These are phyloP conservation scores for Lytechinus variegatus DNA, from an alignment of 35 echinoderm and acorn worm species.

Conservation along the genomic window DNA sequence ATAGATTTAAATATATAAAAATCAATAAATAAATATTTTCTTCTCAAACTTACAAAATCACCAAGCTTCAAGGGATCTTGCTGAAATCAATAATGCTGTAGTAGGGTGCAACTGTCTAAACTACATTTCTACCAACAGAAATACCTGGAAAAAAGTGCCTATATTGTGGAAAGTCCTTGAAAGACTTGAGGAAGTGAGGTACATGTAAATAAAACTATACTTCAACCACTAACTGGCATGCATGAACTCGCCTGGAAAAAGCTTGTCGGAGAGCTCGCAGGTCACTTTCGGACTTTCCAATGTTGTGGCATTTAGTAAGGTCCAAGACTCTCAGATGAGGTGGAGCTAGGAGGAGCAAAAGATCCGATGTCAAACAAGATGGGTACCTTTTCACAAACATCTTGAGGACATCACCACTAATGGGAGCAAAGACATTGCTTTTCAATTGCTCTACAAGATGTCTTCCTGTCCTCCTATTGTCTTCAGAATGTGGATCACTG, in stretches of 20 bases:
- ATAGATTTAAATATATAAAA: too few species aligned
- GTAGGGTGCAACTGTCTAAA: too few species aligned
- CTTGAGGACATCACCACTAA: conserved; percentile 63
- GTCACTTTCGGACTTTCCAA: neutral
- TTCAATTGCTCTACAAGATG: conserved; percentile 53
- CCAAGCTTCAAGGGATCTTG: too few species aligned
- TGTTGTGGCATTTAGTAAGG: conserved; percentile 58
- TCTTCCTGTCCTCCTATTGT: conserved; percentile 58
- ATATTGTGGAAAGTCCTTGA: neutral
- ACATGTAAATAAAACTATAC: neutral
- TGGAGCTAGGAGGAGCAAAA: conserved; percentile 67
- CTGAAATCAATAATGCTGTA: too few species aligned
- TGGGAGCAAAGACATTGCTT: conserved; percentile 56
- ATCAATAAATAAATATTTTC: too few species aligned
- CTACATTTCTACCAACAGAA: too few species aligned
- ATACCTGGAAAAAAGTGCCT: too few species aligned
- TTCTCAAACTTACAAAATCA: too few species aligned
- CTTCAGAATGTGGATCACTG: conserved; percentile 56
- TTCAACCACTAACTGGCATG: neutral
- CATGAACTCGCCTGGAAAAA: conserved; percentile 4
- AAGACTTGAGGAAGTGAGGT: neutral
- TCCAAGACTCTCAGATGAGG: conserved; percentile 66
- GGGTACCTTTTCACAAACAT: conserved; percentile 63
- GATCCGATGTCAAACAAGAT: conserved; percentile 23
- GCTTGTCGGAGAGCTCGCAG: neutral